Evolutionary conservation across 2,888 invertebrate genomes (phyloP).

Genomic region (Cantharis nigra): DNA sequence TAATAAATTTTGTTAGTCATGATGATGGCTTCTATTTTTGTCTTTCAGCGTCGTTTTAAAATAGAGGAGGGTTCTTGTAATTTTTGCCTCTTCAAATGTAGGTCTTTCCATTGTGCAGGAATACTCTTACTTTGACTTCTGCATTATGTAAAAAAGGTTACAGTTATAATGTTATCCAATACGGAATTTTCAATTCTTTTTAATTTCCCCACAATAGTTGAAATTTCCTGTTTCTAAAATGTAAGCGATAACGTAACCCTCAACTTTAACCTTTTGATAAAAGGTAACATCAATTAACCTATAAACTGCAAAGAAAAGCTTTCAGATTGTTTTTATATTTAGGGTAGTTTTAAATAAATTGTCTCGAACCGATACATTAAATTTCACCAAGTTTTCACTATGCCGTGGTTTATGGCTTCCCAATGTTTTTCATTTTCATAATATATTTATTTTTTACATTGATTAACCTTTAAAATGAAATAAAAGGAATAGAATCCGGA

Average conservation of each 20-base stretch:
- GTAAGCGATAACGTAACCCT: neutral
- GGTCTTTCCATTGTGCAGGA: slow-evolving; percentile 2
- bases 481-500: too few species aligned
- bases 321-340: neutral
- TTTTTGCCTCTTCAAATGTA: neutral
- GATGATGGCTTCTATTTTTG: neutral
- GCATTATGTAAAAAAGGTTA: slow-evolving; percentile 7
- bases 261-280: slow-evolving; percentile 13
- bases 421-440: too few species aligned
- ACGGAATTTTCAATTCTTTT: neutral
- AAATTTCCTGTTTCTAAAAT: slow-evolving; percentile 12
- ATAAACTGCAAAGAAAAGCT: neutral
- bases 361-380: neutral
- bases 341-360: neutral
- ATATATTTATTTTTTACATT: too few species aligned
- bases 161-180: slow-evolving; percentile 4
- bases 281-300: slow-evolving; percentile 2
- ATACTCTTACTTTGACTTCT: neutral
- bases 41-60: neutral
- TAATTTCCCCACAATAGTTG: slow-evolving; percentile 1
- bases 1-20: neutral
- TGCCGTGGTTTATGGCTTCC: too few species aligned
- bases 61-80: slow-evolving; percentile 6
- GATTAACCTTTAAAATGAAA: too few species aligned
- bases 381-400: too few species aligned